These are phyloP conservation scores for Poeciliopsis occidentalis DNA, from an alignment of 2,113 vertebrate species.

Conservation along the genomic window DNA sequence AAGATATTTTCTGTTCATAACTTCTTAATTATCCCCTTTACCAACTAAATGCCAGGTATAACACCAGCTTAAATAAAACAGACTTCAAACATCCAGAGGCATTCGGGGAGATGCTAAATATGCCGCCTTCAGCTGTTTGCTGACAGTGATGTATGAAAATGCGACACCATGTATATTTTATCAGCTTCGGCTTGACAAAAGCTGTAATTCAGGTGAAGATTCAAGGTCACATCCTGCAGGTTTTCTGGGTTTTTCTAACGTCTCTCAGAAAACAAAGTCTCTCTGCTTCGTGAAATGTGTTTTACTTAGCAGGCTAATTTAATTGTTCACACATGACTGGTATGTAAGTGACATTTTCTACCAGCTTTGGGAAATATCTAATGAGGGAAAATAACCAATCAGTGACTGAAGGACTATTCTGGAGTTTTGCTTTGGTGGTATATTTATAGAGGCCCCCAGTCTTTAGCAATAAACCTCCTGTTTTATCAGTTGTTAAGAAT, in stretches of 20 bases:
- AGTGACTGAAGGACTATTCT: neutral
- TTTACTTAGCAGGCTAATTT: neutral
- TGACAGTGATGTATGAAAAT: constrained; percentile 2
- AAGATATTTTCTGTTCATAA: no score
- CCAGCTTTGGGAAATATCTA: neutral
- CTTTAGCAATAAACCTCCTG: constrained; percentile 11
- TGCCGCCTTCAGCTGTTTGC: neutral
- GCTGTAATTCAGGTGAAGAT: neutral
- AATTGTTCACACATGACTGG: neutral
- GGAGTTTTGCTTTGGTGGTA: neutral
- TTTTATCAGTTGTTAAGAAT: neutral
- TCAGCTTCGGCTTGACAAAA: constrained; percentile 3
- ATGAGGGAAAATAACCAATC: neutral
- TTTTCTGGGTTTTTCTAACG: no score
- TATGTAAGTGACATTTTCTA: neutral
- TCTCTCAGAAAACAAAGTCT: neutral
- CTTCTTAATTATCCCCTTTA: neutral
- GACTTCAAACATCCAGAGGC: neutral
- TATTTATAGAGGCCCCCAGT: neutral
- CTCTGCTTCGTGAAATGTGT: neutral
- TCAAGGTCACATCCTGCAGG: neutral
- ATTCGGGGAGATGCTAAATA: neutral
- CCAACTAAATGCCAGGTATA: neutral
- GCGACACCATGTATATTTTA: constrained; percentile 24
- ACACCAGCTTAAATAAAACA: neutral